Conservation (phyloP, 2,797 vertebrate species). For the Chloroceryle amazona region DNA sequence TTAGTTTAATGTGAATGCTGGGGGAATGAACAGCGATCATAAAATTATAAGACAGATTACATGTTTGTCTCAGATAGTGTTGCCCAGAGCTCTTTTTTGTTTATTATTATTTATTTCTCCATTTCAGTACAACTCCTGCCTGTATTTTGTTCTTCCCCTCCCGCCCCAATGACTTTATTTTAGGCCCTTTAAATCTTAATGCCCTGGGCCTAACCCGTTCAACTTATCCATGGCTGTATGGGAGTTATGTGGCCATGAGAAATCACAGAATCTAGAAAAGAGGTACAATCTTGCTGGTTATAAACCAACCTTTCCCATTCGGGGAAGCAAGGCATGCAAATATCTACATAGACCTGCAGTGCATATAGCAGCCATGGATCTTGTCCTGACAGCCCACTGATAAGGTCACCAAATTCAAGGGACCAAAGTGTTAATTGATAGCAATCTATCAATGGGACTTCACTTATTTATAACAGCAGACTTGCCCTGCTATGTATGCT, state of each 20-base stretch:
- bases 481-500: neutral
- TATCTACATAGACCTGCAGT: accelerated
- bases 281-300: neutral
- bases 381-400: neutral
- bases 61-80: neutral
- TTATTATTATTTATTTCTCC: neutral
- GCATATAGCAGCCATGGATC: accelerated
- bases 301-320: neutral
- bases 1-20: neutral
- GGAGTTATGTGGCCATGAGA: neutral
- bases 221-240: accelerated
- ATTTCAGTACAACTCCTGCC: neutral
- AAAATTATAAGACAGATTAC: neutral
- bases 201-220: too few relatives aligned
- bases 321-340: accelerated
- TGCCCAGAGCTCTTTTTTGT: neutral
- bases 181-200: neutral
- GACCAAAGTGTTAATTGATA: neutral
- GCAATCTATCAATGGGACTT: accelerated
- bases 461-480: neutral
- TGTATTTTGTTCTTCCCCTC: neutral
- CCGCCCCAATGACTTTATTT: neutral
- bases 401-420: accelerated
- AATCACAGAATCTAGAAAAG: neutral
- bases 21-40: neutral